Base-by-base conservation (phyloP, 2,888 invertebrate genomes). In the Odontocolon sp. region DNA sequence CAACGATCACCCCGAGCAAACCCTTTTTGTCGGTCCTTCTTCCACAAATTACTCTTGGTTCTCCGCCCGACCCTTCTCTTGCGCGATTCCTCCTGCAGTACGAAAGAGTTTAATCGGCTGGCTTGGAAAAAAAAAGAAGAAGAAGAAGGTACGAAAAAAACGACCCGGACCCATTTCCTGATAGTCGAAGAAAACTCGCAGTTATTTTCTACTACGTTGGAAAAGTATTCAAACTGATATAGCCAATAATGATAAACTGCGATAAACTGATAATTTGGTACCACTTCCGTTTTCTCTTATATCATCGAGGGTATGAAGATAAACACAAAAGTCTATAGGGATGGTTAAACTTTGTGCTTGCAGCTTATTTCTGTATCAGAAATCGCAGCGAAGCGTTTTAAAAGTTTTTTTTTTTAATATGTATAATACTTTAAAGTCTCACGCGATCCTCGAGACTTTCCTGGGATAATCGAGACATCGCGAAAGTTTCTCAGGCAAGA, bases 11-110 rank as follows among this genome's bases (percentile, higher is more conserved):
- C 57, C 72, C 52, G 76, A 63, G 77, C 71, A 78, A 82, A 87
- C 87, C 89, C 89, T 89, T 89, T 89, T 88, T 88, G 86, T 85
- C 84, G 83, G 85, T 85, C 82, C 85, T 88, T 88, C 88, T 88
- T 87, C 87, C 83, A 87, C 89, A 88, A 89, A 89, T 88, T 89
- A 88, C 87, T 82, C 84, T 79, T 73, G 42, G 31, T 64, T 50
- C 50, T 64, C 64, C 64, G 59, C 52, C 68, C 52, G 63, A 73
- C 64, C 57, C 45, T 57, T 42, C 50, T 52, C 57, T 50, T 42
- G 36, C 42, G 63, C 75, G 56, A 79, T 71, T 72, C 33, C 75
- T 74, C 73, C 77, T 56, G 57, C 67, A 63, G 72, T 72, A 75
- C 66, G 73, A 75, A 81, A 81, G 80, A 82, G 82, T 81, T 82